Evolutionary conservation across 2,797 vertebrate genomes (phyloP).

Genomic region (Sebastes trivittatus): DNA sequence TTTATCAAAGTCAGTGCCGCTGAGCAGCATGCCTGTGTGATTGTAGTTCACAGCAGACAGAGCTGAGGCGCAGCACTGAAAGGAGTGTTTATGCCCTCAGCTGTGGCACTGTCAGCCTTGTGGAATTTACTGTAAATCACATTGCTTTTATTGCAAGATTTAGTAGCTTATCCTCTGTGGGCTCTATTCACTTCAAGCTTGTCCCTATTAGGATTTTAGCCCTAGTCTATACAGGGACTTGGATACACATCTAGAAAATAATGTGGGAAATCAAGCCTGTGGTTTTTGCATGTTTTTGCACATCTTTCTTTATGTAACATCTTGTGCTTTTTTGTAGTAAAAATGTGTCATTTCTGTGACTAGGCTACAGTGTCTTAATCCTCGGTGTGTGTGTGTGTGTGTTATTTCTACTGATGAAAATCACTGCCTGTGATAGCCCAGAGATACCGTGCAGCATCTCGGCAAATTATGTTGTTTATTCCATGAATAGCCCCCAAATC

Average conservation of each 20-base stretch:
- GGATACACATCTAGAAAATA: conserved; percentile 97
- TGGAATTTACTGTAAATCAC: conserved; percentile 99
- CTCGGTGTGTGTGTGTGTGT: conserved; percentile 83
- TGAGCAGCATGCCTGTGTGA: conserved; percentile 95
- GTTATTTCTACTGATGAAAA: conserved; percentile 81
- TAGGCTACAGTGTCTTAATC: conserved; percentile 70
- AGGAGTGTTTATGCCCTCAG: conserved; percentile 99
- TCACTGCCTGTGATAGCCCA: conserved; percentile 35
- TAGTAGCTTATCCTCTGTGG: conserved; percentile 99
- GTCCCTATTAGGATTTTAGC: conserved; percentile 99
- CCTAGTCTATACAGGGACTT: conserved; percentile 93
- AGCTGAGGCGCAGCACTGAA: conserved; percentile 93
- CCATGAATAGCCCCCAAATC: conserved; percentile 48
- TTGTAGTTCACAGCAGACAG: conserved; percentile 97
- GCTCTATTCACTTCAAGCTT: conserved; percentile 98
- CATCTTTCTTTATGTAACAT: conserved; percentile 60
- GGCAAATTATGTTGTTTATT: conserved; percentile 52
- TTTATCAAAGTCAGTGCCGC: conserved; percentile 99
- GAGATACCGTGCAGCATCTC: conserved; percentile 35
- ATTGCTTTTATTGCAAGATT: conserved; percentile 99
- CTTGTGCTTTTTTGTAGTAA: conserved; percentile 88
- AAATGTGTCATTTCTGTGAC: conserved; percentile 87
- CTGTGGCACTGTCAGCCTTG: conserved; percentile 98
- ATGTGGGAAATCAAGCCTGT: conserved; percentile 92
- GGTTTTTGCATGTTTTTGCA: conserved; percentile 90